Evolutionary conservation across 2,888 invertebrate species (phyloP).

Genomic region (Eupithecia abbreviata): DNA sequence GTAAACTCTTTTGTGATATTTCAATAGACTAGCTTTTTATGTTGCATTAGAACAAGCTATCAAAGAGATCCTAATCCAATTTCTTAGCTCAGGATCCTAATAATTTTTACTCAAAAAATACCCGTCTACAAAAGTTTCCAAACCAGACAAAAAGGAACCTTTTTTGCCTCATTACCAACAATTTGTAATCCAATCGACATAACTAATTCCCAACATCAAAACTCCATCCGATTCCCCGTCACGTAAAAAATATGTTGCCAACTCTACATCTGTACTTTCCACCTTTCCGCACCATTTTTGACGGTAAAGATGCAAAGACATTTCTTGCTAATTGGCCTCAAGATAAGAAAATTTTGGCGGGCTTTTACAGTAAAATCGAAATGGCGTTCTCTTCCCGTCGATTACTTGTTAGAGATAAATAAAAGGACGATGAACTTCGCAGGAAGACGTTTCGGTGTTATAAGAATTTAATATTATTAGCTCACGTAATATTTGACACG

Average conservation of each 20-base stretch:
- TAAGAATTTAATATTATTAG: constrained; percentile 18
- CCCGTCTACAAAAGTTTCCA: no score
- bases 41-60: not conserved
- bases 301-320: constrained; percentile 40
- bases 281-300: constrained; percentile 33
- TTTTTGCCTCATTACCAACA: not conserved
- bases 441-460: constrained; percentile 43
- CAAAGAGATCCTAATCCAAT: not conserved
- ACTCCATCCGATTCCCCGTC: constrained; percentile 9
- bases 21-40: not conserved
- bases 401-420: constrained; percentile 49
- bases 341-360: constrained; percentile 56
- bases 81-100: not conserved
- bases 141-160: constrained; percentile 6
- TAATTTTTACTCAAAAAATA: not conserved
- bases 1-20: not conserved
- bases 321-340: constrained; percentile 56
- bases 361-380: constrained; percentile 35
- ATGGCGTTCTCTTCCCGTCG: constrained; percentile 45
- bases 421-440: constrained; percentile 47
- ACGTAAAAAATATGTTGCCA: constrained; percentile 22
- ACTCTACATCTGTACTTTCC: constrained; percentile 31
- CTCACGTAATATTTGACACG: constrained; percentile 20
- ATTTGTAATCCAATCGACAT: constrained; percentile 9
- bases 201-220: constrained; percentile 8